Base-by-base conservation (phyloP, 2,797 vertebrate species). In the Melanotaenia parkinsoni region DNA sequence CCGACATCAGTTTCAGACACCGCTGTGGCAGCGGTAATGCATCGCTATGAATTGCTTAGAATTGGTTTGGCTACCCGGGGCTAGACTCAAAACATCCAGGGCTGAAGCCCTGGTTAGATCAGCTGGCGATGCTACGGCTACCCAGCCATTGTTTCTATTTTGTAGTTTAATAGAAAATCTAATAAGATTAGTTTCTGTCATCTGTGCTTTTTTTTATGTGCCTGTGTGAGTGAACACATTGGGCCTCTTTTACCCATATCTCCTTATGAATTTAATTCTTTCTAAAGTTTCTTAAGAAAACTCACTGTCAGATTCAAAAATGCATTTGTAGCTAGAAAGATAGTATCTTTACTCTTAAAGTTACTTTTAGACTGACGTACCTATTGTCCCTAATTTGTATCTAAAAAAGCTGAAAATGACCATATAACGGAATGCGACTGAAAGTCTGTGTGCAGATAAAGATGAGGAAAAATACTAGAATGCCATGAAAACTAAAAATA, bases 131-230 rank as follows among this genome's bases (percentile, higher is more conserved):
- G 32, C 32, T 8, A 37, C 35, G 8, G 35, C 35, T 40, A 37
- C 8, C 18, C 53, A 59, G 30, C 4, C 3, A 28, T 38, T 61
- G 30, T 54, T 56, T 51, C 38, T 63, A 20, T 22, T 18, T 6
- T 63, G 4, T 2, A 63, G 53, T 57, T 67, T 51, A 7, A 30
- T 54, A 66, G 70, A 14, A 67, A 7, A 3, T 37, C 22, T 38
- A 43, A 62, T 69, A 22, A 38, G 35, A 51, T 38, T 26, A 38
- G 43, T 69, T 37, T 38, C 11, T 60, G 10, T 51, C 14, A 35
- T 58, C 40, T n/a, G 30, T 20, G 50, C 10, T 24, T 22, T n/a
- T 1, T 33, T 37, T 51, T 16, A 22, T 18, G 11, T 40, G 11
- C 58, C 6, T 6, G 12, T 26, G 24, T 32, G 28, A 30, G 54